Base-by-base conservation (phyloP, 2,113 vertebrate species). In the Cynopterus brachyotis region DNA sequence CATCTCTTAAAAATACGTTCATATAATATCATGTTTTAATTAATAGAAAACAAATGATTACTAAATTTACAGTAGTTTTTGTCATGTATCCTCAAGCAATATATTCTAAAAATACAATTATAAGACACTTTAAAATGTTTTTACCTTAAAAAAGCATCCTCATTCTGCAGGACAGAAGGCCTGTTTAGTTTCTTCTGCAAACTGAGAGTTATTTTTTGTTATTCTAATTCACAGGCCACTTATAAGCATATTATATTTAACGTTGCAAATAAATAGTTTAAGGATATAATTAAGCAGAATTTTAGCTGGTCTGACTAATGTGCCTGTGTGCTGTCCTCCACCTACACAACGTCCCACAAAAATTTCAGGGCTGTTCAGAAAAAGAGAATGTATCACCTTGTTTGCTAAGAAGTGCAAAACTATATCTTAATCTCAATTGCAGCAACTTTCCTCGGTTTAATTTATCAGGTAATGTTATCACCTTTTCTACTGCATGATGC, bases 381-480 rank as follows among this genome's bases (percentile, higher is more conserved):
- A 50, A 19, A 50, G 53, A 42, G 45, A 95, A 47, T 2, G 6
- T 78, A 40, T 55, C 22, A 28, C 50, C 17, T 69, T 5, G 22
- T 91, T 55, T 95, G 57, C 67, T 67, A 82, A 82, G 80, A 96
- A 90, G 20, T 60, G 7, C 60, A 92, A 88, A 93, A 35, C 26
- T 80, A 0, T 64, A 82, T 69, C 72, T 76, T 53, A 53, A 69
- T 92, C n/a, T 91, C 72, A 95, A 53, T 24, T 78, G 42, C 85
- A 75, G 85, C 50, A 81, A 40, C 37, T 93, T 93, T 94, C 37
- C 57, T 85, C 59, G 67, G 75, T 90, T 57, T 60, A 50, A 53
- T 16, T 95, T 94, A 95, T 89, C 93, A 82, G 66, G 53, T 37
- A 88, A 86, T 47, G 42, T 89, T 92, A 94, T 92, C 75, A 76